Evolutionary conservation across 1,140 invertebrate species (phyloP).

Genomic region (Drosophila nikananu): DNA sequence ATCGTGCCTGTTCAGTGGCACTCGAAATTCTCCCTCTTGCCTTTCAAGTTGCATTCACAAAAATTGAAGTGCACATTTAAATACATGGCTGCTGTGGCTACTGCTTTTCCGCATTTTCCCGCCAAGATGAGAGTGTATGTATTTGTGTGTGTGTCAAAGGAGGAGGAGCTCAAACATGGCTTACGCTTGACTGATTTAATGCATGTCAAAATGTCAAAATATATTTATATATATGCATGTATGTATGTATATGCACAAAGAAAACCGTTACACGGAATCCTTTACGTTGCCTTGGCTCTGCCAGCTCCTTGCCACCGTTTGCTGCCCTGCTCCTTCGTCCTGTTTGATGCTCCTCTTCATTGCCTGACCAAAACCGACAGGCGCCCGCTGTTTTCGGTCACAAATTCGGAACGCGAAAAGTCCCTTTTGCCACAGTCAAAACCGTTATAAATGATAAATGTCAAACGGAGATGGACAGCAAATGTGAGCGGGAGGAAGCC

Average conservation of each 20-base stretch:
- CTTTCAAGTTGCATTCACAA: slow-evolving; percentile 25
- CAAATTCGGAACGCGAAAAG: slow-evolving; percentile 5
- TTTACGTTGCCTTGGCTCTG: slow-evolving; percentile 3
- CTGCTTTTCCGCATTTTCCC: slow-evolving; percentile 18
- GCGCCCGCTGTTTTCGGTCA: slow-evolving; percentile 22
- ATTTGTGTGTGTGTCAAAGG: slow-evolving; percentile 22
- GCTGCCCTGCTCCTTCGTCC: background rate
- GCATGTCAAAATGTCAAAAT: slow-evolving; percentile 82
- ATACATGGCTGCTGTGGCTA: slow-evolving; percentile 25
- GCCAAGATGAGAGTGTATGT: background rate
- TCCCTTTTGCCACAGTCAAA: slow-evolving; percentile 57
- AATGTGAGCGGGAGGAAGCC: background rate
- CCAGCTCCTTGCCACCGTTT: background rate
- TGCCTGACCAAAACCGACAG: slow-evolving; percentile 19
- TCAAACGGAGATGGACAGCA: slow-evolving; percentile 30
- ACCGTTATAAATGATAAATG: slow-evolving; percentile 83
- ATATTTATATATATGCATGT: slow-evolving; percentile 39
- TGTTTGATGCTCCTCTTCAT: background rate
- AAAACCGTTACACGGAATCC: slow-evolving; percentile 35
- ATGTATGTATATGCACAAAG: slow-evolving; percentile 60
- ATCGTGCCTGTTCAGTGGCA: slow-evolving; percentile 22
- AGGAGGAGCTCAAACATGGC: slow-evolving; percentile 52
- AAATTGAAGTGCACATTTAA: slow-evolving; percentile 39
- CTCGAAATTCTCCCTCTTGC: slow-evolving; percentile 19
- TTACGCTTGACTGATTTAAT: slow-evolving; percentile 79